Evolutionary conservation across 2,797 vertebrate species (phyloP).

Genomic region (Lycodopsis pacificus): DNA sequence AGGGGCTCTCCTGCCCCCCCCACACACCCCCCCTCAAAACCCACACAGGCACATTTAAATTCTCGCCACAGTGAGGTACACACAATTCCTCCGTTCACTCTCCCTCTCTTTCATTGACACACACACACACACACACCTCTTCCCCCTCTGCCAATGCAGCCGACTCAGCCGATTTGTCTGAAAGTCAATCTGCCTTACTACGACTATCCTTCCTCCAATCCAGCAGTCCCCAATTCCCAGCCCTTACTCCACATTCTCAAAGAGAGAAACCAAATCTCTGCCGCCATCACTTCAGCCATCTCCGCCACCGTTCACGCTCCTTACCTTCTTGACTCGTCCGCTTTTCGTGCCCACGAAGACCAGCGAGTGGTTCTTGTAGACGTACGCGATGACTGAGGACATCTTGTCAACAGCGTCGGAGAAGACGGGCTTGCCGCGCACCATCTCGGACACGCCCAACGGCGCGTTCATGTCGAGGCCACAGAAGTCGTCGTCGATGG

Average conservation of each 20-base stretch:
- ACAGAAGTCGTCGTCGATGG: constrained; percentile 99
- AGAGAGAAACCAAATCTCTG: constrained; percentile 62
- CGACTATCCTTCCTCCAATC: constrained; percentile 63
- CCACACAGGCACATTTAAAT: constrained; percentile 50
- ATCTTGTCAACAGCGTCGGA: constrained; percentile 94
- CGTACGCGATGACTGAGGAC: constrained; percentile 96
- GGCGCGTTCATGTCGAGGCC: constrained; percentile 99
- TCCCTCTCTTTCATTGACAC: constrained; percentile 34
- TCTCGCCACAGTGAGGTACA: constrained; percentile 48
- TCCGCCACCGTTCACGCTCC: constrained; percentile 43
- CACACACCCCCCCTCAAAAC: constrained; percentile 34
- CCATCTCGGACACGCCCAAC: constrained; percentile 96
- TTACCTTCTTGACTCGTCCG: constrained; percentile 97
- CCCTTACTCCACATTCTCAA: constrained; percentile 44
- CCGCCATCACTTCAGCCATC: constrained; percentile 36
- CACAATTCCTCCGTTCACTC: constrained; percentile 51
- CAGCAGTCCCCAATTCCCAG: constrained; percentile 72
- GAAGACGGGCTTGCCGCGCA: constrained; percentile 93
- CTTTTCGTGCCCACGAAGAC: constrained; percentile 97
- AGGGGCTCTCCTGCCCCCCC: constrained; percentile 63
- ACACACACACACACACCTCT: constrained; percentile 46
- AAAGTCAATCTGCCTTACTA: constrained; percentile 80
- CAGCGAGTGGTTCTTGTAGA: constrained; percentile 99
- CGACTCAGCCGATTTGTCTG: constrained; percentile 77
- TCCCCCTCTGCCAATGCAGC: constrained; percentile 57